Evolutionary conservation across 2,113 vertebrate genomes (phyloP).

Genomic region (Lathamus discolor): DNA sequence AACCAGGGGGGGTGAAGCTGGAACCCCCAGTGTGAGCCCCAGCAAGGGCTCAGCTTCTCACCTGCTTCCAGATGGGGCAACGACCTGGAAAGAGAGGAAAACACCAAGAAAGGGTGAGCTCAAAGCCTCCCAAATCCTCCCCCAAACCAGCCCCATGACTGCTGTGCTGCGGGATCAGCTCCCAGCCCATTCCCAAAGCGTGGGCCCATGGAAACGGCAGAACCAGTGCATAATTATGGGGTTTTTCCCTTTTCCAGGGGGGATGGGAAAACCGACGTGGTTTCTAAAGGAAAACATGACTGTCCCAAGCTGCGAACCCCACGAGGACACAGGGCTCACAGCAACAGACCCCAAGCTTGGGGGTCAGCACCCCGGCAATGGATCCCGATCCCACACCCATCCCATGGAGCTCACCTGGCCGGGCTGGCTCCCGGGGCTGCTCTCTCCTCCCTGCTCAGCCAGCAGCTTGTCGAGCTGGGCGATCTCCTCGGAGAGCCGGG

Average conservation of each 20-base stretch:
- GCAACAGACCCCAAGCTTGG: fast-evolving
- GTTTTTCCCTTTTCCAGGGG: neutral
- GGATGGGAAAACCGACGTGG: neutral
- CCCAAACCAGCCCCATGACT: neutral
- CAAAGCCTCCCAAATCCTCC: neutral
- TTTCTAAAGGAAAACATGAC: neutral
- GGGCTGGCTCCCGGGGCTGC: neutral
- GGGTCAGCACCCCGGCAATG: neutral
- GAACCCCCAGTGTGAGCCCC: neutral
- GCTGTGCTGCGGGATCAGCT: neutral
- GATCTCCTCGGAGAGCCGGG: neutral
- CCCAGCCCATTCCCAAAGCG: neutral
- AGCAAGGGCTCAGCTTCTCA: neutral
- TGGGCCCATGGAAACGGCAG: fast-evolving
- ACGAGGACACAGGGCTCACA: neutral
- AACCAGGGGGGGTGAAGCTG: too few species aligned
- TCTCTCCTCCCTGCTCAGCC: neutral
- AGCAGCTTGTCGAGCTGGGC: slow-evolving; percentile 32
- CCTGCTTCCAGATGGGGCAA: neutral
- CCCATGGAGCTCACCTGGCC: neutral
- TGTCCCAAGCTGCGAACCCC: neutral
- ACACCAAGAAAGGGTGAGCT: neutral
- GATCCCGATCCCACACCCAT: too few species aligned
- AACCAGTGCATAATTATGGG: neutral
- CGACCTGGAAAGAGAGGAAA: neutral